Evolutionary conservation across 2,113 vertebrate genomes (phyloP), one percentile per base, ranked within the genome.

Genomic region (Nothoprocta pentlandii): DNA sequence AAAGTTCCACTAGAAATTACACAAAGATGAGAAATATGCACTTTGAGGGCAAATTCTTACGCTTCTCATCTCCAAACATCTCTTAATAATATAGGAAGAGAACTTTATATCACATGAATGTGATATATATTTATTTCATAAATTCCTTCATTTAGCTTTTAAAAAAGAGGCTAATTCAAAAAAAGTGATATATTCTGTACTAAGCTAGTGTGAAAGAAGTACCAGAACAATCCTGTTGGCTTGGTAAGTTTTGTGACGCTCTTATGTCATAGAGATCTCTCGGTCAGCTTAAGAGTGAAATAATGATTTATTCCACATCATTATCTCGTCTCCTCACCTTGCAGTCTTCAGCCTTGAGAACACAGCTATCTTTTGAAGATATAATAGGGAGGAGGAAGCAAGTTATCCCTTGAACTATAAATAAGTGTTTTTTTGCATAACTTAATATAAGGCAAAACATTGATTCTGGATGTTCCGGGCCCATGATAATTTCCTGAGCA

Each of bases 181-280:
- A 49, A 46, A 53, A 6, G 0, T 25, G 9, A 53, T 56, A 26
- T 8, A 30, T 19, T 46, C 49, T 54, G n/a, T 19, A 3, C 32
- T 75, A 41, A 68, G 16, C n/a, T 73, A 56, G 39, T 56, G 11
- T 70, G 49, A 63, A 56, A 77, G 22, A 56, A 70, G 41, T 15
- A 42, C 9, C 12, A 0, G 0, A 56, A 20, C 12, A 11, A 30
- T 1, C 0, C 19, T 56, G 62, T 16, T 62, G 28, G 14, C 34
- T 64, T 36, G 7, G 26, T 58, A 77, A 56, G 9, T 84, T 78
- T 51, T 64, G 47, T 47, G 34, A 32, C 3, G 1, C 4, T 34
- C 23, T 36, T 71, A 21, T 51, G 42, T 44, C 19, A 30, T 19
- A 26, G 32, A 84, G 16, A 42, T 71, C 49, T 49, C 25, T 71